Base-by-base conservation (phyloP, 1,140 invertebrate genomes). In the Eulimnadia texana region DNA sequence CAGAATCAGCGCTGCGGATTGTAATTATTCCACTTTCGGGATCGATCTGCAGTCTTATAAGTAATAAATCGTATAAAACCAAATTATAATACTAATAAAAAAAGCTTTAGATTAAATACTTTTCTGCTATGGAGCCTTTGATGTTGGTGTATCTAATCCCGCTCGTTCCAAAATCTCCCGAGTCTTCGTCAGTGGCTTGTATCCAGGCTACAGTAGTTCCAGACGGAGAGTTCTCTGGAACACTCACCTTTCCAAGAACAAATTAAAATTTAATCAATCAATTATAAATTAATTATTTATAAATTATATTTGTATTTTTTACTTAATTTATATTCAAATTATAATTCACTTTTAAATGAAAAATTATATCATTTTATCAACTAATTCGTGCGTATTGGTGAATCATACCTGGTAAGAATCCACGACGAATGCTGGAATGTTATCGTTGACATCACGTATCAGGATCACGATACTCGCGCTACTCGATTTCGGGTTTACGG, bases 391-490 rank as follows among this genome's bases (percentile, higher is more conserved):
- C n/a, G n/a, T n/a, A n/a, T n/a, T n/a, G n/a, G n/a, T n/a, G n/a
- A n/a, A n/a, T n/a, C 24, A n/a, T 49, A 63, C 62, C 57, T 51
- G 27, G 33, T 63, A 57, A 54, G 55, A 24, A 6, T 28, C 27
- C 3, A 55, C 33, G 3, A 19, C 56, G 69, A 97, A 97, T 71
- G 89, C 84, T 0, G 93, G 93, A 70, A 88, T 87, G 73, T 96
- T 95, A 70, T 97, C 93, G 70, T 97, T 96, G 70, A 88, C 83
- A 75, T 98, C 93, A 64, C 84, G 78, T 67, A 98, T 84, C 64
- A 84, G 80, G 51, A 96, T 83, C 11, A 82, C 86, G 2, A 97
- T 84, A 47, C 86, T 83, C 0, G 90, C 90, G n/a, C 80, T 74
- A 69, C 84, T 90, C 61, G 82, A 82, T 73, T 88, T 87, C 3